Evolutionary conservation across 2,113 vertebrate species (phyloP), one percentile per base, ranked within the genome.

Genomic region (Menura novaehollandiae): DNA sequence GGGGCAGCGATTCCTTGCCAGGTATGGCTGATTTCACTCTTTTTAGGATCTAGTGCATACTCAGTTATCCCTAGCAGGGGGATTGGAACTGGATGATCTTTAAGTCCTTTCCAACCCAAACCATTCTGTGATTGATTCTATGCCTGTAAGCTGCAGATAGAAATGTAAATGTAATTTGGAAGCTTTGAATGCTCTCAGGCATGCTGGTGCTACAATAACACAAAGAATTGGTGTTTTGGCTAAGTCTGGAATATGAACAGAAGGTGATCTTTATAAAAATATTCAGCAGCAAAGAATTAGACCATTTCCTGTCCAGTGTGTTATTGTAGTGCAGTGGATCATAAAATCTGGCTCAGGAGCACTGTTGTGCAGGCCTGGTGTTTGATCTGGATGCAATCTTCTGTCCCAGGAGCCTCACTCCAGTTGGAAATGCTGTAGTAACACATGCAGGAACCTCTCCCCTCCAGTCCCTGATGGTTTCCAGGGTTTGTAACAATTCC

Each of bases 1-100:
- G 99, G 99, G 4, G 98, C 98, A 67, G 97, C 98, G 13, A 99
- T 99, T 97, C 99, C 99, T 60, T 99, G 99, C 96, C 99, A 99
- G 99, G 99, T 99, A 96, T 4, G 41, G 91, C 28, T 73, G 33
- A 52, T 94, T 16, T 71, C 28, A 5, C 76, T 87, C 19, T 49
- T n/a, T 68, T 93, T 77, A 11, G 27, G 44, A 41, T 63, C 35
- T n/a, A 12, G 21, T 4, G 1, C 58, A 4, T n/a, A 4, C 17
- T 85, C 43, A 19, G 13, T 67, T 27, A 18, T 67, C 27, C 30
- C 17, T 60, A 39, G 39, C 30, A 53, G 53, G 39, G 30, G 46
- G 46, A 27, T 47, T 41, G 47, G 46, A 53, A 35, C 11, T 41
- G 46, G 39, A 17, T 75, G 78, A 26, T 46, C 39, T 68, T 53